Evolutionary conservation across 2,113 vertebrate genomes (phyloP).

Genomic region (Dissostichus mawsoni): DNA sequence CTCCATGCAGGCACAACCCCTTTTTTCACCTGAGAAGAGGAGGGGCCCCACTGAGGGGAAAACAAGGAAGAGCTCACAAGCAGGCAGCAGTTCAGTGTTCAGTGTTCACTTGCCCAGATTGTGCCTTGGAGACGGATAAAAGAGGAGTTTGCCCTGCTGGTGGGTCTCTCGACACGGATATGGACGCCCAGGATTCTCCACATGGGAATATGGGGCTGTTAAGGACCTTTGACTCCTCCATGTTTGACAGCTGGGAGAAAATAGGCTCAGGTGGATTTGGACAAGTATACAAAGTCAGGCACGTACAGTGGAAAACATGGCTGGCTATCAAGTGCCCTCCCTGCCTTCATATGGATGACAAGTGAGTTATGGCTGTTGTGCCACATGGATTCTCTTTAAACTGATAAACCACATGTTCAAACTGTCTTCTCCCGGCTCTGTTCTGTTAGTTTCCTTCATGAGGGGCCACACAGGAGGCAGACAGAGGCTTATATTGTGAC

Average conservation of each 20-base stretch:
- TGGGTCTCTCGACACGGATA: constrained; percentile 71
- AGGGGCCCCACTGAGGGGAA: constrained; percentile 66
- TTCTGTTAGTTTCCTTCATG: neutral
- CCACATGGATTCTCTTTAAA: neutral
- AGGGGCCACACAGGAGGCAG: neutral
- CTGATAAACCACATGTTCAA: neutral
- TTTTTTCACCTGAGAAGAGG: constrained; percentile 86
- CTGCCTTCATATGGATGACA: constrained; percentile 94
- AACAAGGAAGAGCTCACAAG: constrained; percentile 80
- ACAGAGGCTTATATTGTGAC: neutral
- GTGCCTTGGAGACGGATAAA: constrained; percentile 44
- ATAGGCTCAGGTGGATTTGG: constrained; percentile 97
- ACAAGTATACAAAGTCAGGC: constrained; percentile 97
- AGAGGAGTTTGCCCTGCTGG: constrained; percentile 53
- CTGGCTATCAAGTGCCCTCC: constrained; percentile 98
- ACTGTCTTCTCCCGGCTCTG: neutral
- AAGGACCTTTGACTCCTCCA: constrained; percentile 90
- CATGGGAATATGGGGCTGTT: constrained; percentile 92
- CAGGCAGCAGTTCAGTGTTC: constrained; percentile 59
- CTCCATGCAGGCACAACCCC: constrained; percentile 59
- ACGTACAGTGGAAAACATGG: constrained; percentile 97
- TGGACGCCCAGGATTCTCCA: constrained; percentile 87
- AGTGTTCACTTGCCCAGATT: constrained; percentile 50
- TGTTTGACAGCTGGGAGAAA: constrained; percentile 95
- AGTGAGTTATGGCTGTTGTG: constrained; percentile 84